Conservation (phyloP, 2,113 vertebrate genomes). For the Pachyramphus minor region DNA sequence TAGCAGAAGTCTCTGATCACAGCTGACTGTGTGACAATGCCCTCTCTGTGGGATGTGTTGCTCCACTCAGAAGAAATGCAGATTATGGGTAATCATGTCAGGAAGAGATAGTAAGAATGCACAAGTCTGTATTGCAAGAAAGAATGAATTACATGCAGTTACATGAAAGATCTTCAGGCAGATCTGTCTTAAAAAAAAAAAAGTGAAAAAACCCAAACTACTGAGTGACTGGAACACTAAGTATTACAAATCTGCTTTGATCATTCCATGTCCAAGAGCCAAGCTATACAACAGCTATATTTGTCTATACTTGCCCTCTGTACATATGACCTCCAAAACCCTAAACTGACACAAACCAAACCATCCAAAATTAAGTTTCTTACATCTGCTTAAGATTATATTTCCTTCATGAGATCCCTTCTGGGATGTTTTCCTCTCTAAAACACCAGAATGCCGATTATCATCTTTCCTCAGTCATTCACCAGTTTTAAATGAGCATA, state of each 20-base stretch:
- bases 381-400: not conserved
- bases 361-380: not conserved
- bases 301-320: not conserved
- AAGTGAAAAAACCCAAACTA: not conserved
- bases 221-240: not conserved
- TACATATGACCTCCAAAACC: not conserved
- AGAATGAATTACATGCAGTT: not conserved
- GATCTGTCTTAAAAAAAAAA: not conserved
- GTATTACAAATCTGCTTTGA: not conserved
- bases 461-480: not conserved
- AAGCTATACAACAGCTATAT: accelerated
- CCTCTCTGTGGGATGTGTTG: not conserved
- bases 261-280: not conserved
- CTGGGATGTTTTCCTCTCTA: not conserved
- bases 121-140: not conserved
- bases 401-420: not conserved
- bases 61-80: not conserved
- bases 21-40: not conserved
- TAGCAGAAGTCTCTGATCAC: not conserved
- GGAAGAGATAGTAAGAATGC: not conserved
- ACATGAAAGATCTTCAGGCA: not conserved
- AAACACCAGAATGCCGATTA: not conserved
- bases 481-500: not conserved
- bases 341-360: not conserved
- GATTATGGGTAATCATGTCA: not conserved